Base-by-base conservation (phyloP, 2,797 vertebrate genomes). In the Peromyscus aztecus region DNA sequence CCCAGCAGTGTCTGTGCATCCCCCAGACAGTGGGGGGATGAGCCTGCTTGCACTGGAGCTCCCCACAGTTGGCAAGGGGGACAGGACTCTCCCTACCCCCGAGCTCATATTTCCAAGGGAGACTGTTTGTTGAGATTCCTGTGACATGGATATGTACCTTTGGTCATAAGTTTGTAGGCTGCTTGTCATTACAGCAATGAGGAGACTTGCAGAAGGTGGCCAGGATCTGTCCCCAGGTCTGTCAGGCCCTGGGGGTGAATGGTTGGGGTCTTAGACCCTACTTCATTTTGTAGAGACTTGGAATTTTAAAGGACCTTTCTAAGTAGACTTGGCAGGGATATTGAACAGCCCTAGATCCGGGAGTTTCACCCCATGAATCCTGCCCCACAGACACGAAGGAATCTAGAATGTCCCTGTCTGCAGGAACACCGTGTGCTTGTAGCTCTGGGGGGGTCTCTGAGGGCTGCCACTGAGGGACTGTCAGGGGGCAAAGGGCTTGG, bases 251-350 rank as follows among this genome's bases (percentile, higher is more conserved):
- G 49, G 67, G 12, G 46, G 31, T 27, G 0, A 24, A 80, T n/a
- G 67, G 27, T 59, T 76, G 69, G 17, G 6, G 10, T 14, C 27
- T 52, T 67, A 43, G 65, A 46, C 27, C 27, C 16, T 77, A 13
- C 11, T 59, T 59, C 23, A 88, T 94, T 87, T 10, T 75, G 91
- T 69, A 46, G 49, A 67, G 9, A 63, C 31, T 46, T 67, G 27
- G 46, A n/a, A 43, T 93, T 78, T 92, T 63, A 77, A 93, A 96
- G 67, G 57, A 65, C 46, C 24, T 61, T n/a, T 77, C 77, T 73
- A 19, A 55, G 24, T 11, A 37, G 80, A 86, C 55, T 63, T 63
- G 17, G 52, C 34, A 46, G 31, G 67, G 75, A 80, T 23, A 43
- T 90, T 4, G 34, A 76, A 57, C 16, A 14, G 77, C 55, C 75